These are phyloP conservation scores for Daktulosphaira vitifoliae DNA, from an alignment of 1,140 invertebrate genomes.

Conservation along the genomic window DNA sequence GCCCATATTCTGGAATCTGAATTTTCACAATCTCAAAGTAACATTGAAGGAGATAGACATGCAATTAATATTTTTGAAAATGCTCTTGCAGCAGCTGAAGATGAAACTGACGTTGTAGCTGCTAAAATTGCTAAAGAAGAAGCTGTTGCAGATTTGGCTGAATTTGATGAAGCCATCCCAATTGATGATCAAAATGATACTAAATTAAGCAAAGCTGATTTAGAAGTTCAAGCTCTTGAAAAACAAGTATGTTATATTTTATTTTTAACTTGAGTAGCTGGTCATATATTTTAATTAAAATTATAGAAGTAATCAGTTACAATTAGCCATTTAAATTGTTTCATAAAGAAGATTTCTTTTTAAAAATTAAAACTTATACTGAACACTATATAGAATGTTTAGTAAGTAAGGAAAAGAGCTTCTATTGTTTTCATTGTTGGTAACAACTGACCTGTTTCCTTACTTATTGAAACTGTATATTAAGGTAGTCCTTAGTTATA, in stretches of 20 bases:
- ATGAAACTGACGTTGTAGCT: constrained; percentile 87
- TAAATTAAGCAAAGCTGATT: constrained; percentile 70
- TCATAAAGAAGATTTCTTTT: too few relatives aligned
- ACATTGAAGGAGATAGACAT: constrained; percentile 44
- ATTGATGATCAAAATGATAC: constrained; percentile 48
- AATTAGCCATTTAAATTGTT: too few relatives aligned
- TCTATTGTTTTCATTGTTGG: too few relatives aligned
- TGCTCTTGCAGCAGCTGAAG: constrained; percentile 84
- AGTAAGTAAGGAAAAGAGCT: too few relatives aligned
- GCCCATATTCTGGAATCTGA: constrained; percentile 15
- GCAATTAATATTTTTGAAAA: constrained; percentile 63
- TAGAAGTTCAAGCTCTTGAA: constrained; percentile 70
- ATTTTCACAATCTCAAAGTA: constrained; percentile 42
- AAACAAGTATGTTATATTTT: constrained; percentile 56
- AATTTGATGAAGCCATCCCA: constrained; percentile 96
- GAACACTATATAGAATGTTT: too few relatives aligned
- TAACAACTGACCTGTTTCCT: too few relatives aligned
- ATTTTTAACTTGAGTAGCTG: too few relatives aligned
- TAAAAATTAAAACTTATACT: too few relatives aligned
- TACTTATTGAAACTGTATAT: too few relatives aligned
- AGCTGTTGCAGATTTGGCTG: constrained; percentile 84
- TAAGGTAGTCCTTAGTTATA: too few relatives aligned
- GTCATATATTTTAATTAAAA: background rate
- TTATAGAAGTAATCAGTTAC: too few relatives aligned
- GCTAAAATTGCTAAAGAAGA: constrained; percentile 84